These are phyloP conservation scores for Penaeus chinensis DNA, from an alignment of 1,140 invertebrate species.

Conservation along the genomic window DNA sequence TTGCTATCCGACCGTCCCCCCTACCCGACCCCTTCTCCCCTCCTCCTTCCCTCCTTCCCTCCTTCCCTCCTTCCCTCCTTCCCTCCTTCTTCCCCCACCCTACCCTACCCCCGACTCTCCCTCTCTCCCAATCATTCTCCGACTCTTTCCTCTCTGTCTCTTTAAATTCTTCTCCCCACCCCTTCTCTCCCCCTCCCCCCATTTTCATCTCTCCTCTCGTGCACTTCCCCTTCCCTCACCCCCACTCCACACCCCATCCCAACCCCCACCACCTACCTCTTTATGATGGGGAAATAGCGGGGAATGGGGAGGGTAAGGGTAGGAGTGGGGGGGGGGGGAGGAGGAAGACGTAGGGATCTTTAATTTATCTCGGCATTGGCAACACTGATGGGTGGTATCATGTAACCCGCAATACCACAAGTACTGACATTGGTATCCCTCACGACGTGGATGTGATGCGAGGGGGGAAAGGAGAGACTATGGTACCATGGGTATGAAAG, in stretches of 20 bases:
- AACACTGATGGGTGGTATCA: no score
- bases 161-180: not conserved
- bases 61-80: not conserved
- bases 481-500: no score
- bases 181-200: not conserved
- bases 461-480: no score
- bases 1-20: no score
- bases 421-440: no score
- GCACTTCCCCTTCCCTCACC: no score
- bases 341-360: no score
- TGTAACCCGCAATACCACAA: no score
- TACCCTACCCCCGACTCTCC: not conserved
- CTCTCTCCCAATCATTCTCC: not conserved
- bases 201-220: not conserved
- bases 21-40: no score
- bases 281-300: not conserved
- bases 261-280: not conserved
- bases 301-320: no score
- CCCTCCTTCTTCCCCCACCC: not conserved
- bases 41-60: not conserved
- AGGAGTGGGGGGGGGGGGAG: not conserved
- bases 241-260: not conserved
- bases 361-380: no score
- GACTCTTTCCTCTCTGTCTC: constrained; percentile 4
- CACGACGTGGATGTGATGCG: no score